Conservation (phyloP, 1,140 invertebrate genomes). For the Cotesia glomerata region DNA sequence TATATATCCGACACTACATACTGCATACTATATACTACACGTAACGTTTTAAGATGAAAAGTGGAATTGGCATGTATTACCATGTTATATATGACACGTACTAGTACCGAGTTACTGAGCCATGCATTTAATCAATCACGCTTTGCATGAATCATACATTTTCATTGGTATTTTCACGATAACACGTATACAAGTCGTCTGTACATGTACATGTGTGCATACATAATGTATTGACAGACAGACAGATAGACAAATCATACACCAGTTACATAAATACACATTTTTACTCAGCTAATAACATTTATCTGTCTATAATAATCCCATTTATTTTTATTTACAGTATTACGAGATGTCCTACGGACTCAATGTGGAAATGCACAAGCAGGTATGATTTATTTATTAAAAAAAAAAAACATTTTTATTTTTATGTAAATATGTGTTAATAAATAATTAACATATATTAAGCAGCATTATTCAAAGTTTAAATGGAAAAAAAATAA, state of each 20-base stretch:
- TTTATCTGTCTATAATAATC: conserved; percentile 9
- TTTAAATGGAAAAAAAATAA: neutral
- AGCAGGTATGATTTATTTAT: conserved; percentile 81
- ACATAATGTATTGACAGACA: conserved; percentile 1
- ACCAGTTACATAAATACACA: conserved; percentile 16
- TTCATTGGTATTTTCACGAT: conserved; percentile 11
- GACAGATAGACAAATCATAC: conserved; percentile 19
- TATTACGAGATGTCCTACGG: conserved; percentile 99
- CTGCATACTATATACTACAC: too few relatives aligned
- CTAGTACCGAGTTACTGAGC: neutral
- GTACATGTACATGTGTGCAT: neutral
- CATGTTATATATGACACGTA: neutral
- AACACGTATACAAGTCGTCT: neutral
- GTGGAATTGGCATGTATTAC: conserved; percentile 4
- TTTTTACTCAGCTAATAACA: neutral
- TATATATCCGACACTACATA: neutral
- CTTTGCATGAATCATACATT: conserved; percentile 27
- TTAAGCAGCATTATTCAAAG: neutral
- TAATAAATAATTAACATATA: too few relatives aligned
- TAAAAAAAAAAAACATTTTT: too few relatives aligned
- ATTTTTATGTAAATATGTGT: too few relatives aligned
- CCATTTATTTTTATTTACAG: conserved; percentile 71
- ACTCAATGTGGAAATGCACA: conserved; percentile 99
- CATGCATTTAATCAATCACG: conserved; percentile 14
- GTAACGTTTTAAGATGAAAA: conserved; percentile 3